Conservation (phyloP, 2,113 vertebrate genomes). For the Syrmaticus mikado region DNA sequence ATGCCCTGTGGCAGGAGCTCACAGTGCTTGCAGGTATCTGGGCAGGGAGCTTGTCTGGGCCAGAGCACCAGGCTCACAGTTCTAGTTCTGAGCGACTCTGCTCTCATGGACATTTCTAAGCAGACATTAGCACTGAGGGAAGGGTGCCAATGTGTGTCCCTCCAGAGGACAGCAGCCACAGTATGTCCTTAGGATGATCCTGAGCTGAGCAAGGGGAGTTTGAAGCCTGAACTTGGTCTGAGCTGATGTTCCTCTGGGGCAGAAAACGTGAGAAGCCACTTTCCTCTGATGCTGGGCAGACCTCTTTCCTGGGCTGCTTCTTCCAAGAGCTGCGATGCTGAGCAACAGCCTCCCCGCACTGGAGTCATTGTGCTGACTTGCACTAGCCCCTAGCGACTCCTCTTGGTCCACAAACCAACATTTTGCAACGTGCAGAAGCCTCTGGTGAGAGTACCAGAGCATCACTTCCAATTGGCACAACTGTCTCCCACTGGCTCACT, state of each 20-base stretch:
- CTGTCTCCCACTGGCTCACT: background rate
- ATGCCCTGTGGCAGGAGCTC: background rate
- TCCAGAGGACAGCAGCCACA: background rate
- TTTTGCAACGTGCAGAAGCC: background rate
- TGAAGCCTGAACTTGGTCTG: background rate
- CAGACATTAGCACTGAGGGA: background rate
- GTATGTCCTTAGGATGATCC: background rate
- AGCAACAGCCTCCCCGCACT: rapidly evolving
- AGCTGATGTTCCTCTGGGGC: background rate
- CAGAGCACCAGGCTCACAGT: background rate
- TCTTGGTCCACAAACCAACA: background rate
- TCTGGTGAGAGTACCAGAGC: background rate
- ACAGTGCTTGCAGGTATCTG: background rate
- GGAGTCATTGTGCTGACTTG: background rate
- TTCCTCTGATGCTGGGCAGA: background rate
- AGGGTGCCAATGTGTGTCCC: background rate
- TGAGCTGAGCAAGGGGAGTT: background rate
- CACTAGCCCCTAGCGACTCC: background rate
- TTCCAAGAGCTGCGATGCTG: background rate
- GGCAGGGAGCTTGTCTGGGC: background rate
- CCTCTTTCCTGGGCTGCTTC: background rate
- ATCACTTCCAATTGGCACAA: background rate
- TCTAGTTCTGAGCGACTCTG: background rate
- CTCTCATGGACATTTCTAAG: background rate
- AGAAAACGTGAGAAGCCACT: background rate